Percentiles rank a stretch among this genome's conserved stretches.
phyloP scores from a whole-genome alignment of 2,797 vertebrate species.

The Linurgus olivaceus region DNA sequence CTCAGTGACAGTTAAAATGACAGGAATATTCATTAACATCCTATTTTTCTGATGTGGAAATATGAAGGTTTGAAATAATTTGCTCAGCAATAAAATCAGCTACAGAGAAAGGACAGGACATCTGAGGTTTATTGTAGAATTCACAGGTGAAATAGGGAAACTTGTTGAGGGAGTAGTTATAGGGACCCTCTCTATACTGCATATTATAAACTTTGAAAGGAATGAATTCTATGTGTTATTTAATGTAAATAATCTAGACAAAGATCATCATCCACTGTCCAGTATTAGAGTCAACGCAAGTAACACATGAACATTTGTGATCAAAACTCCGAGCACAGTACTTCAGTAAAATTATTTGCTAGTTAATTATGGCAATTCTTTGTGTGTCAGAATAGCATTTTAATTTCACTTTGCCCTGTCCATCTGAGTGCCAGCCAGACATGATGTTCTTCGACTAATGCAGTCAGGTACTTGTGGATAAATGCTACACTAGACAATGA shows the following conservation, averaged over 20 bases:
- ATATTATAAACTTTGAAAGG: not conserved
- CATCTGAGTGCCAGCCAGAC: not conserved
- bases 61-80: not conserved
- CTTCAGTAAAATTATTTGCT: not conserved
- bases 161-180: not conserved
- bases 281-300: not conserved
- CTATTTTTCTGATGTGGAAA: not conserved
- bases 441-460: not conserved
- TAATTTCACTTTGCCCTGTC: constrained; percentile 1
- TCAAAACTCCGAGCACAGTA: not conserved
- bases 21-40: not conserved
- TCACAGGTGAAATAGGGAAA: not conserved
- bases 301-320: not conserved
- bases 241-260: not conserved
- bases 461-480: not conserved
- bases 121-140: not conserved
- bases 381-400: not conserved
- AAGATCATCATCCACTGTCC: not conserved
- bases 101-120: not conserved
- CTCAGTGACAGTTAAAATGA: not conserved
- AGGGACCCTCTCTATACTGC: not conserved
- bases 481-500: not conserved
- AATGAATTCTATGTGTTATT: not conserved
- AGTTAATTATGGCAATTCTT: not conserved
- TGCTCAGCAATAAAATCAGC: not conserved